phyloP scores from a whole-genome alignment of 1,140 invertebrate genomes.

The Lepidotrigona ventralis region DNA sequence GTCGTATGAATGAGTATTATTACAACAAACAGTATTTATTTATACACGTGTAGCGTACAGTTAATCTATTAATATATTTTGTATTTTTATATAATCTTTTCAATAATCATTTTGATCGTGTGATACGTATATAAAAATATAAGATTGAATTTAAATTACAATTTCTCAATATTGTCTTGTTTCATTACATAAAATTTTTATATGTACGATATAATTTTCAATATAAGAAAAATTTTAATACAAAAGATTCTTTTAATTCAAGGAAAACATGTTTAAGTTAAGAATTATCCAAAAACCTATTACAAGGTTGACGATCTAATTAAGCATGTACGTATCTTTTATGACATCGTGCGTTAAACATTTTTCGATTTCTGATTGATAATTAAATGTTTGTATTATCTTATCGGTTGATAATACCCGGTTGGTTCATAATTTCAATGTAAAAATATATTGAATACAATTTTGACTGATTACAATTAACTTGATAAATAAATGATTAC shows the following conservation, averaged over 20 bases:
- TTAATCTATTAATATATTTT: neutral
- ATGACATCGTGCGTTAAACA: neutral
- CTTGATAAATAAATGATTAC: neutral
- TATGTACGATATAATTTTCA: neutral
- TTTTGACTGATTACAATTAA: neutral
- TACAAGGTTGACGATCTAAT: neutral
- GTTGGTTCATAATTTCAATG: neutral
- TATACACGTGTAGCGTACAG: too few species aligned
- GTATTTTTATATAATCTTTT: too few species aligned
- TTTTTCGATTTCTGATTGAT: neutral
- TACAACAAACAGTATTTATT: neutral
- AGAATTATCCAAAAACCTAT: too few species aligned
- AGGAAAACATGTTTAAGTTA: neutral
- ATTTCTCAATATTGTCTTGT: too few species aligned
- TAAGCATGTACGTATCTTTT: too few species aligned
- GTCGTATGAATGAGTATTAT: conserved; percentile 5
- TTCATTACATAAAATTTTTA: too few species aligned
- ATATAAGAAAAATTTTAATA: neutral
- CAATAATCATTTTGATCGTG: neutral
- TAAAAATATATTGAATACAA: neutral
- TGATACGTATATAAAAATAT: neutral
- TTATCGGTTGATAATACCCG: neutral
- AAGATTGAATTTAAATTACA: neutral
- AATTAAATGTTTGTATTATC: neutral
- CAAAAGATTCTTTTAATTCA: neutral